Percentiles rank a stretch among this genome's conserved stretches.
Evolutionary conservation across 2,888 invertebrate genomes (phyloP).

Genomic region (Drosophila mimetica): DNA sequence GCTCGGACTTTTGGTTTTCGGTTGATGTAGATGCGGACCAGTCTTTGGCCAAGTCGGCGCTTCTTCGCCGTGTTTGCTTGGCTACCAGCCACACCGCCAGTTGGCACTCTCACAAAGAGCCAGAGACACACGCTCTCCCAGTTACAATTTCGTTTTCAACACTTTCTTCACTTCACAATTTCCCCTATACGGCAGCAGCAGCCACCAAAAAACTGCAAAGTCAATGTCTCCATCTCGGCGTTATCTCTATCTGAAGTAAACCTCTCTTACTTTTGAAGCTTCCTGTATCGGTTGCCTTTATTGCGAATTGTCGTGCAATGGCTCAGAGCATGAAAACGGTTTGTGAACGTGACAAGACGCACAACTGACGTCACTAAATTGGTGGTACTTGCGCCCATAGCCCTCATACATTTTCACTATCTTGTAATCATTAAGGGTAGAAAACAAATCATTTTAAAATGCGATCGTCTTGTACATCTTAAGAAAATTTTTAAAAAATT

Average conservation of each 20-base stretch:
- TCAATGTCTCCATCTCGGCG: slow-evolving; percentile 40
- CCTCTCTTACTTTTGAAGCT: slow-evolving; percentile 6
- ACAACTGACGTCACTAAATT: slow-evolving; percentile 68
- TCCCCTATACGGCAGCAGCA: slow-evolving; percentile 61
- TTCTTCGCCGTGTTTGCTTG: slow-evolving; percentile 70
- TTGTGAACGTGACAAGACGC: slow-evolving; percentile 69
- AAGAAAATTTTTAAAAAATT: background rate
- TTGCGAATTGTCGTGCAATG: slow-evolving; percentile 73
- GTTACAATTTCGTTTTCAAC: slow-evolving; percentile 79
- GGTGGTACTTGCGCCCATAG: slow-evolving; percentile 1
- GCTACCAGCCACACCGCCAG: slow-evolving; percentile 27
- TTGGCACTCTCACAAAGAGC: slow-evolving; percentile 42
- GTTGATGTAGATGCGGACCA: slow-evolving; percentile 41
- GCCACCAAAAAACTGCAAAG: slow-evolving; percentile 50
- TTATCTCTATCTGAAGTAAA: slow-evolving; percentile 2
- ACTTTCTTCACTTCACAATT: slow-evolving; percentile 80
- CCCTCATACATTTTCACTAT: background rate
- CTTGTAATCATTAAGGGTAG: background rate
- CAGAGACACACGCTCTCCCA: slow-evolving; percentile 57
- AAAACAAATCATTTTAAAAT: background rate
- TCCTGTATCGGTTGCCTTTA: slow-evolving; percentile 50
- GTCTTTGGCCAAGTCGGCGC: slow-evolving; percentile 59
- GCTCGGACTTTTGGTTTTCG: slow-evolving; percentile 11
- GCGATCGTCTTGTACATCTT: background rate
- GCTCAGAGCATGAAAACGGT: slow-evolving; percentile 53